Evolutionary conservation across 2,113 vertebrate genomes (phyloP).

Genomic region (Pterocles burchelli): DNA sequence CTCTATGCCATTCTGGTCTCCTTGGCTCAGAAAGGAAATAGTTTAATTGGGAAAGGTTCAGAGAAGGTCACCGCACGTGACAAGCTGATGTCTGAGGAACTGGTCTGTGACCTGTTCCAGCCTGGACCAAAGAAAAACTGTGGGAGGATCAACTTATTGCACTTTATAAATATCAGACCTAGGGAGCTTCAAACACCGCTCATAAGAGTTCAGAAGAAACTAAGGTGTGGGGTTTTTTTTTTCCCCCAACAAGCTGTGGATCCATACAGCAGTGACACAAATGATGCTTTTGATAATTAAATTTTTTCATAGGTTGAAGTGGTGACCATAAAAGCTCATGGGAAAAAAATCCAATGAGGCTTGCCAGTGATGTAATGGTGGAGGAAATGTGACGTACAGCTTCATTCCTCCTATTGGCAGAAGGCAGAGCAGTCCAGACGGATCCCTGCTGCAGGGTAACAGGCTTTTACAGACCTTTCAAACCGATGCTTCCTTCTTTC

Average conservation of each 20-base stretch:
- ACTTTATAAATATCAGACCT: background rate
- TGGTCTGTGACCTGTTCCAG: background rate
- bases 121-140: background rate
- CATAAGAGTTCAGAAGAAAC: background rate
- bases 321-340: background rate
- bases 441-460: background rate
- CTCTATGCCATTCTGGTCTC: background rate
- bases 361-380: background rate
- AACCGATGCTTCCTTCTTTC: background rate
- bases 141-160: background rate
- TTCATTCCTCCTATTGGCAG: background rate
- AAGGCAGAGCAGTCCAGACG: background rate
- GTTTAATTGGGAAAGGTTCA: background rate
- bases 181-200: background rate
- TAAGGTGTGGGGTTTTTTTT: background rate
- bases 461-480: background rate
- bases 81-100: background rate
- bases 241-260: background rate
- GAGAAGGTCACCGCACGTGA: background rate
- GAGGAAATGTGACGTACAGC: background rate
- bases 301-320: background rate
- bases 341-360: background rate
- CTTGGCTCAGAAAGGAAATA: background rate
- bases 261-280: background rate
- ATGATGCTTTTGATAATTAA: background rate